Percentiles rank a stretch among this genome's conserved stretches.
phyloP scores from a whole-genome alignment of 2,888 invertebrate genomes.

The Cosmia trapezina region DNA sequence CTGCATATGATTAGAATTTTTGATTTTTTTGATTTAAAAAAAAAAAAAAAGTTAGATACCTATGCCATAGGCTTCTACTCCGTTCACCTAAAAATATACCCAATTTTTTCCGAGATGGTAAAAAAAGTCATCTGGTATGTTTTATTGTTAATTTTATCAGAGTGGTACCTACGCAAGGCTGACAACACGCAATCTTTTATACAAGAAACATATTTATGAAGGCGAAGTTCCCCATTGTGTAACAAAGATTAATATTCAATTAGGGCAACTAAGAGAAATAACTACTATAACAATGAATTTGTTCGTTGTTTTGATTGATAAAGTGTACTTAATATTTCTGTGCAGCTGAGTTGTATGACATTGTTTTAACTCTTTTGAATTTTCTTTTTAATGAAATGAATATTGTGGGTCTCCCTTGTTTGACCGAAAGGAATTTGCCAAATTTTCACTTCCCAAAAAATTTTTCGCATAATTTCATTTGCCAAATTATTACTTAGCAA shows the following conservation, averaged over 20 bases:
- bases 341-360: neutral
- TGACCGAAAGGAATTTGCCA: too few relatives aligned
- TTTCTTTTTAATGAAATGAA: neutral
- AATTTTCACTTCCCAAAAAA: too few relatives aligned
- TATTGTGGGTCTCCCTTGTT: too few relatives aligned
- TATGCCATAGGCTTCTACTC: too few relatives aligned
- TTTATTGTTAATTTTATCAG: constrained; percentile 56
- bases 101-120: too few relatives aligned
- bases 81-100: too few relatives aligned
- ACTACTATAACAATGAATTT: constrained; percentile 29
- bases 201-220: constrained; percentile 55
- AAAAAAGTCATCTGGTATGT: too few relatives aligned
- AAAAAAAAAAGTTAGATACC: too few relatives aligned
- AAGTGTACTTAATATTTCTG: constrained; percentile 15
- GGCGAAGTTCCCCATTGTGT: constrained; percentile 50
- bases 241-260: constrained; percentile 52
- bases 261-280: constrained; percentile 47
- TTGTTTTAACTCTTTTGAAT: neutral
- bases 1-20: too few relatives aligned
- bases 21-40: too few relatives aligned
- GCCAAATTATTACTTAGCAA: too few relatives aligned
- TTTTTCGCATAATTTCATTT: too few relatives aligned
- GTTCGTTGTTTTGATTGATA: constrained; percentile 26
- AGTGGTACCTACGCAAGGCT: constrained; percentile 28
- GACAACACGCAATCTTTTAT: constrained; percentile 54